phyloP scores from a whole-genome alignment of 2,888 invertebrate genomes.

The Leptopilina syphax region DNA sequence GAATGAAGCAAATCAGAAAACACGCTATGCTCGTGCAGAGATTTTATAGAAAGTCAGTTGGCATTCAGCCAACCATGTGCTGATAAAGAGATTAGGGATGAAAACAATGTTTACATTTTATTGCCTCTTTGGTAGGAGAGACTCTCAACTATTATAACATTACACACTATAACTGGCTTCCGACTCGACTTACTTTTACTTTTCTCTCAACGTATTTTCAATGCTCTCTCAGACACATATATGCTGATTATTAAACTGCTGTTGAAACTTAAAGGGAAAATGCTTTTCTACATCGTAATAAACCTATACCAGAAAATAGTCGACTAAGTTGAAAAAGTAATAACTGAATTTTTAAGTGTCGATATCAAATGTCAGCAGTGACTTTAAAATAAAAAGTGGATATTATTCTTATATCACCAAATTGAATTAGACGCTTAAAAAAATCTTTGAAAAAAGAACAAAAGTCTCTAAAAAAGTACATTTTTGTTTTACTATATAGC shows the following conservation, averaged over 20 bases:
- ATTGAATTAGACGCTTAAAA: too few relatives aligned
- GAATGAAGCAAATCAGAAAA: slow-evolving; percentile 18
- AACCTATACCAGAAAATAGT: not conserved
- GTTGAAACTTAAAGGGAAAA: not conserved
- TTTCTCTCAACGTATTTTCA: not conserved
- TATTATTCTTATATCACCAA: too few relatives aligned
- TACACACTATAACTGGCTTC: slow-evolving; percentile 2
- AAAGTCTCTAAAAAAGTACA: too few relatives aligned
- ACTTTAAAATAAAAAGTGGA: not conserved
- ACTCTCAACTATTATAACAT: slow-evolving; percentile 14
- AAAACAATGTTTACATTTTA: slow-evolving; percentile 69
- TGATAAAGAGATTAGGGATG: slow-evolving; percentile 73
- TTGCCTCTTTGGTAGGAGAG: slow-evolving; percentile 37
- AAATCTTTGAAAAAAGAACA: too few relatives aligned
- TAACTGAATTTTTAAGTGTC: not conserved
- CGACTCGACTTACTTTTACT: slow-evolving; percentile 7
- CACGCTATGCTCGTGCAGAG: slow-evolving; percentile 18
- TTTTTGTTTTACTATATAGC: too few relatives aligned
- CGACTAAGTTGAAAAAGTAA: not conserved
- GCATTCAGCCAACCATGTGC: slow-evolving; percentile 68
- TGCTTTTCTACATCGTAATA: not conserved
- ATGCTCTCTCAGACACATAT: not conserved
- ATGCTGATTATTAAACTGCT: slow-evolving; percentile 9
- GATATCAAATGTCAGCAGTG: not conserved
- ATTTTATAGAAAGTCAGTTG: slow-evolving; percentile 61